Evolutionary conservation across 2,888 invertebrate species (phyloP), one percentile per base, ranked within the genome.

Genomic region (Monoplex corrugatus): DNA sequence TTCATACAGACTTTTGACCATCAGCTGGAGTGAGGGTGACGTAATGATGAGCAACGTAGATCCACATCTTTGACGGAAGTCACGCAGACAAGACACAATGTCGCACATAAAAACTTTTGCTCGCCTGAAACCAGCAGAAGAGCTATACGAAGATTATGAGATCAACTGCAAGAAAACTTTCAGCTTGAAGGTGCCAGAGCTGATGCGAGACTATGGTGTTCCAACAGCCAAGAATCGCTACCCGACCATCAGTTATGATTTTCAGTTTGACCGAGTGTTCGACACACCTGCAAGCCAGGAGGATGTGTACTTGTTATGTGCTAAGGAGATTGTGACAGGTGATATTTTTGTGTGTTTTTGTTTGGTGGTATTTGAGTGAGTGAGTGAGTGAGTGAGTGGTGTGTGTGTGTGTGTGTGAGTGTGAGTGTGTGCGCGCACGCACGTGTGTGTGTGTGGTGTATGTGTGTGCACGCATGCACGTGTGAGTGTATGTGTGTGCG

Each of bases 101-200:
- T 94, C 95, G 16, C 93, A 94, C 86, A 95, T 95, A 86, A 94
- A 94, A 87, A 95, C 95, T 2, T 94, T 91, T 90, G 94, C 94
- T 35, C 93, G 95, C 44, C 93, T 95, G 45, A 95, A 95, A 80
- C 95, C 95, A 0, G 92, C 93, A 19, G 89, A 90, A 6, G 91
- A 93, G 16, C 92, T 92, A 2, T 94, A 94, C 89, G 93, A 93
- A 40, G 94, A 95, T 43, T 93, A 92, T 92, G 94, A 94, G 19
- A 91, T 92, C 16, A 89, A 91, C 3, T 86, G 91, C 40, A 92
- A 91, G 13, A 88, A 88, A 57, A 78, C 38, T 3, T 89, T 95
- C 32, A 91, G 90, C 86, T 87, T 95, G 16, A 90, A 93, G 35
- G 93, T 94, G 0, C 94, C 95, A 8, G 94, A 95, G 82, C 86